Conservation (phyloP, 2,888 invertebrate genomes). For the Meteorus cinctellus region DNA sequence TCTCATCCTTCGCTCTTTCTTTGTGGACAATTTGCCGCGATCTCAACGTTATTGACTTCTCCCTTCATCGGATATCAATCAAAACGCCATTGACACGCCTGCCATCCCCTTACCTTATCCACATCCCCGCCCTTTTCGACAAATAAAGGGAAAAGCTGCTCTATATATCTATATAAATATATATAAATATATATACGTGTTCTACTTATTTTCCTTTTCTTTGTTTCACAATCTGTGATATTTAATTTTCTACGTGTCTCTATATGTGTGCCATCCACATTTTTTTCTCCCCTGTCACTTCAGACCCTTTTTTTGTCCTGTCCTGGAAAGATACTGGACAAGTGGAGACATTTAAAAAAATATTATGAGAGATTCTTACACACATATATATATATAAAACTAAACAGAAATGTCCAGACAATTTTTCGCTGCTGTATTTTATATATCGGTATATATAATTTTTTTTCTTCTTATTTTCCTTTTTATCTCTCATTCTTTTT, state of each 20-base stretch:
- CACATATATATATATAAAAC: slow-evolving; percentile 43
- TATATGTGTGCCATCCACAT: slow-evolving; percentile 13
- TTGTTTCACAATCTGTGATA: slow-evolving; percentile 45
- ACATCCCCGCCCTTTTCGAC: slow-evolving; percentile 39
- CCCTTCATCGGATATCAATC: slow-evolving; percentile 60
- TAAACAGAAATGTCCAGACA: slow-evolving; percentile 26
- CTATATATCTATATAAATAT: slow-evolving; percentile 46
- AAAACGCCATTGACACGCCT: slow-evolving; percentile 60
- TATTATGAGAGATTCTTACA: slow-evolving; percentile 49
- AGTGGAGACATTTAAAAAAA: slow-evolving; percentile 15
- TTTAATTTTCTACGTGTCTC: slow-evolving; percentile 50
- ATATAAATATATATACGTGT: not conserved
- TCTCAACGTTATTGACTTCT: slow-evolving; percentile 60
- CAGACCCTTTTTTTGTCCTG: slow-evolving; percentile 17
- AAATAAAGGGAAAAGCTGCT: slow-evolving; percentile 52
- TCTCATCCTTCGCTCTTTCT: slow-evolving; percentile 43
- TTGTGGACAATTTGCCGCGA: slow-evolving; percentile 53
- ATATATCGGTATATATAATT: slow-evolving; percentile 29
- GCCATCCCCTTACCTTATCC: slow-evolving; percentile 37
- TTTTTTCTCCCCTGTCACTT: slow-evolving; percentile 6
- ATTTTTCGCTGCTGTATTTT: not conserved
- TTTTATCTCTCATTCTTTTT: slow-evolving; percentile 22
- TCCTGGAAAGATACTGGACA: not conserved
- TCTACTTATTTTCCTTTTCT: slow-evolving; percentile 28
- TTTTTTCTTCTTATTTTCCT: slow-evolving; percentile 31